Conservation (phyloP, 2,888 invertebrate species). For the Neoascia interrupta region DNA sequence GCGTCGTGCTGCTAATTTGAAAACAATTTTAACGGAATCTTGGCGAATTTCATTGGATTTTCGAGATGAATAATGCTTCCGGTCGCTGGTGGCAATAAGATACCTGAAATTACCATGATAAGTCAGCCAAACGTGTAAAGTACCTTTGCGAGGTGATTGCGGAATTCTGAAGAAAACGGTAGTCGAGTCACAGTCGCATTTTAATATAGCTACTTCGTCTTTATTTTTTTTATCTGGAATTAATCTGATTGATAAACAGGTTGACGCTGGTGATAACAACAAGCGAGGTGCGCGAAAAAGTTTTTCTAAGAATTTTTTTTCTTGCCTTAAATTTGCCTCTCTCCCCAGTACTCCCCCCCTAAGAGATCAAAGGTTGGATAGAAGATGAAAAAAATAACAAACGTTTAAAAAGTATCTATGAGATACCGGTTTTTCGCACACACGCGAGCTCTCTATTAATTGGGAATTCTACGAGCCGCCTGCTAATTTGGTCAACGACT, state of each 20-base stretch:
- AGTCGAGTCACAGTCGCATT: slow-evolving; percentile 18
- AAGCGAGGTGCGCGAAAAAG: neutral
- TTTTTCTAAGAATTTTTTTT: neutral
- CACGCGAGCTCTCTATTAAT: slow-evolving; percentile 21
- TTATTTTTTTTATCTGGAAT: slow-evolving; percentile 40
- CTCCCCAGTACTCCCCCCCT: neutral
- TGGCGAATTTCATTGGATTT: slow-evolving; percentile 39
- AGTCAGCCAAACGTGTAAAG: slow-evolving; percentile 21
- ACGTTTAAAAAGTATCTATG: neutral
- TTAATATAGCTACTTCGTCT: neutral
- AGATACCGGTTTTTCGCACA: slow-evolving; percentile 10
- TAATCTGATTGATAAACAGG: slow-evolving; percentile 38
- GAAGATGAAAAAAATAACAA: neutral
- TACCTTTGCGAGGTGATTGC: slow-evolving; percentile 5
- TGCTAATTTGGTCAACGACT: slow-evolving; percentile 53
- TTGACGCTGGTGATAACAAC: slow-evolving; percentile 18
- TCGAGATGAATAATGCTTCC: slow-evolving; percentile 56
- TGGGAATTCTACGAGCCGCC: slow-evolving; percentile 25
- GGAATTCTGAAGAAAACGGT: slow-evolving; percentile 30
- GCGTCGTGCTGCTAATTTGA: slow-evolving; percentile 1
- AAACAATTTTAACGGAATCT: slow-evolving; percentile 23
- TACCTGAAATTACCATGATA: slow-evolving; percentile 42
- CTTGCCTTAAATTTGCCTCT: neutral
- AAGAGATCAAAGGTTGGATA: slow-evolving; percentile 25
- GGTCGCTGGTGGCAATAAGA: slow-evolving; percentile 19